Evolutionary conservation across 2,797 vertebrate species (phyloP).

Genomic region (Urosaurus nigricauda): DNA sequence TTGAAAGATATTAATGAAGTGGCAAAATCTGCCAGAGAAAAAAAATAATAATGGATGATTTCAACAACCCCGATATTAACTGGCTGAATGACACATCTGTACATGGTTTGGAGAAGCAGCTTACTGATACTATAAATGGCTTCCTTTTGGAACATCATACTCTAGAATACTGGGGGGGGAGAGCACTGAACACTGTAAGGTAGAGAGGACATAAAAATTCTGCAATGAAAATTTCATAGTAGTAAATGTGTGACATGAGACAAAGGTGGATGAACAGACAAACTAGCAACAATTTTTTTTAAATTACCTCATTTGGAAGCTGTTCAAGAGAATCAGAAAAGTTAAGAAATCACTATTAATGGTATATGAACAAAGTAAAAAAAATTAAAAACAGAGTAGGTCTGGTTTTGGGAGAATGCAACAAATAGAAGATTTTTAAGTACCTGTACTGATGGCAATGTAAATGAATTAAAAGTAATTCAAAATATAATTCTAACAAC

Average conservation of each 20-base stretch:
- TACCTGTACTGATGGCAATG: background rate
- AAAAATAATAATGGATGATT: constrained; percentile 81
- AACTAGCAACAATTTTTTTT: constrained; percentile 36
- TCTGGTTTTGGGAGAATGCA: background rate
- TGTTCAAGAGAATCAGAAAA: constrained; percentile 34
- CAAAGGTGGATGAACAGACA: constrained; percentile 59
- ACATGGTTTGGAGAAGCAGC: constrained; percentile 80
- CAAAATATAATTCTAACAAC: background rate
- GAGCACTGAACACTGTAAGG: constrained; percentile 72
- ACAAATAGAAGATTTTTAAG: background rate
- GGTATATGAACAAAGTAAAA: background rate
- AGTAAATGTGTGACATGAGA: constrained; percentile 57
- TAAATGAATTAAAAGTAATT: background rate
- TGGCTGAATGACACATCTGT: constrained; percentile 81
- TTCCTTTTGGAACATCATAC: constrained; percentile 77
- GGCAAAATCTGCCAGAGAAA: constrained; percentile 77
- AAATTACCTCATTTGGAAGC: constrained; percentile 38
- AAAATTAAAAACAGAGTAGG: background rate
- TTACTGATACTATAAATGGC: constrained; percentile 78
- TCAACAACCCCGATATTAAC: constrained; percentile 80
- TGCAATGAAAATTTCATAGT: constrained; percentile 62
- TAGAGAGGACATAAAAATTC: constrained; percentile 69
- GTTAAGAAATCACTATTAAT: constrained; percentile 29
- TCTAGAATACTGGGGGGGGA: constrained; percentile 70
- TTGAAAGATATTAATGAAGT: constrained; percentile 81